Evolutionary conservation across 1,140 invertebrate species (phyloP), one percentile per base, ranked within the genome.

Genomic region (Diorhabda sublineata): DNA sequence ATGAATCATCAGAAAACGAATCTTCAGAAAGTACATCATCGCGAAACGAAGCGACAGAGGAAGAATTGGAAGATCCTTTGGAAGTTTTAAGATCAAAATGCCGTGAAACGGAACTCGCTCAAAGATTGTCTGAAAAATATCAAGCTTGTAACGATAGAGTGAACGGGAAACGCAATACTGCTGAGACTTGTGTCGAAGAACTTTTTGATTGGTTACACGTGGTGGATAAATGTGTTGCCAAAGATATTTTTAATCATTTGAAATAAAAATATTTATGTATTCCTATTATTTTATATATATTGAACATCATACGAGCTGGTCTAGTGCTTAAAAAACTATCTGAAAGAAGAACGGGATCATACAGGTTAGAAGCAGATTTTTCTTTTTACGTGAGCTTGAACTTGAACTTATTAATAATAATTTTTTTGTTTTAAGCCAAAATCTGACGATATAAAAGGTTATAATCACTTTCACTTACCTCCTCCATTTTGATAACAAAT

Each of bases 401-500:
- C 57, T 2, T 26, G 57, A 7, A 9, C 57, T 58, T 58, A 58
- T 3, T 4, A 3, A n/a, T 3, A n/a, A 58, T 58, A 58, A 56
- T 7, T 7, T 7, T n/a, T 56, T 7, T 7, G 52, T 56, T 56
- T n/a, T 7, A 7, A 56, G 6, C n/a, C 52, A n/a, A 2, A 56
- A n/a, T 58, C n/a, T 45, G 43, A 60, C 6, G 4, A 42, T 42
- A 26, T 26, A 4, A 26, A 26, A 26, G 26, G 26, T 26, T 26
- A 26, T 26, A 26, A 26, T 26, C n/a, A 44, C 11, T 42, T 52
- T 4, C 52, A 77, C 78, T 81, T 77, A 90, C 89, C 90, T 65
- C 90, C 90, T 43, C 91, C 91, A 77, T 92, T 92, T 77, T 90
- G 88, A 78, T 92, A 93, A 80, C 91, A 92, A 77, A 93, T 88